Evolutionary conservation across 2,888 invertebrate genomes (phyloP).

Genomic region (Agonopterix alstromeriana): DNA sequence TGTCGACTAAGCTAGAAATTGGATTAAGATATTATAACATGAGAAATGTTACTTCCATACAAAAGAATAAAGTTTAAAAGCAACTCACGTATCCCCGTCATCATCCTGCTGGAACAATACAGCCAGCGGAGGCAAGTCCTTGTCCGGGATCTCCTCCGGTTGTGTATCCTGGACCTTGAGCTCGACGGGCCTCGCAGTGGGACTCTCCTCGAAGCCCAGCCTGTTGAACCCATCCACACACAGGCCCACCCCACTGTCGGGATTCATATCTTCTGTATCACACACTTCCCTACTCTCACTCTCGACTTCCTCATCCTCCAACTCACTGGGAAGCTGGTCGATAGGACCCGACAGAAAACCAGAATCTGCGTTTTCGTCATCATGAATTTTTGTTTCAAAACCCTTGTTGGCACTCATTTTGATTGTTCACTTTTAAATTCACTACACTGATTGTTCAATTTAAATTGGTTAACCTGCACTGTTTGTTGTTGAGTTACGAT

Average conservation of each 20-base stretch:
- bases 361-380: slow-evolving; percentile 52
- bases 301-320: slow-evolving; percentile 25
- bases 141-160: slow-evolving; percentile 16
- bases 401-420: slow-evolving; percentile 63
- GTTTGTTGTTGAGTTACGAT: slow-evolving; percentile 18
- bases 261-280: slow-evolving; percentile 28
- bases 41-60: too few relatives aligned
- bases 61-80: not conserved
- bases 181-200: slow-evolving; percentile 18
- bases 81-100: slow-evolving; percentile 92
- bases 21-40: too few relatives aligned
- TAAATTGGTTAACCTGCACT: slow-evolving; percentile 4
- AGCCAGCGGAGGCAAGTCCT: slow-evolving; percentile 70
- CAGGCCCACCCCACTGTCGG: slow-evolving; percentile 80
- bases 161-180: slow-evolving; percentile 15
- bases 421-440: slow-evolving; percentile 6
- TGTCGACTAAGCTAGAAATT: too few relatives aligned
- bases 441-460: slow-evolving; percentile 12
- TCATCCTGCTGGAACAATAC: slow-evolving; percentile 86
- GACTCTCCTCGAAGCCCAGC: slow-evolving; percentile 46
- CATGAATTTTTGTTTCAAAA: slow-evolving; percentile 45
- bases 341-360: slow-evolving; percentile 53
- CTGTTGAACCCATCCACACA: slow-evolving; percentile 79
- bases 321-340: slow-evolving; percentile 24
- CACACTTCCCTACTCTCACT: too few relatives aligned